Evolutionary conservation across 37 sponge, comb jelly and placozoan genomes (phyloP), one percentile per base, ranked within the genome.

Genomic region (Halisarca cf. caerulea): DNA sequence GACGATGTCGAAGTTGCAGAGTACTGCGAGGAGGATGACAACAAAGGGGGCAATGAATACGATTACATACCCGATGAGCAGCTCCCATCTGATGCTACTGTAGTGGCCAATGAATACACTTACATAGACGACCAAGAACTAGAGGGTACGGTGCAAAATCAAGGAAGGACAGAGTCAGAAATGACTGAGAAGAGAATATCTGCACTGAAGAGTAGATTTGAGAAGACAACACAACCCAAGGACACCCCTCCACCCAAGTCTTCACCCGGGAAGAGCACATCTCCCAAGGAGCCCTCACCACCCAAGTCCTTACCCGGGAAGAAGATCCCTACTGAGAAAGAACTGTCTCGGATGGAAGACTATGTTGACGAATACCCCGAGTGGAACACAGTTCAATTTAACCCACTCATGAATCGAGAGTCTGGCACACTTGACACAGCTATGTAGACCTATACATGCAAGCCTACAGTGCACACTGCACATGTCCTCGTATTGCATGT

Each of bases 291-390:
- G 6, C 30, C 18, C 25, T n/a, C 25, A 15, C 64, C 64, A 5
- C 7, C 43, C 45, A 43, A 43, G 24, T 33, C 21, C 9, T 25
- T 41, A n/a, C 38, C 77, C 0, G 44, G 7, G 1, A 7, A 37
- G 42, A 74, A 6, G 44, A 14, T n/a, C 23, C 38, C 38, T 21
- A 20, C 36, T 23, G 45, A 20, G 25, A 20, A n/a, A 11, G 42
- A 74, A 38, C 20, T 74, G 2, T 74, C 77, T 2, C 77, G 77
- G 41, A 74, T 74, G 77, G 77, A 74, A 2, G 77, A 74, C 42
- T 74, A 74, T 74, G 77, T 41, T 17, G 77, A 74, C 15, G n/a
- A n/a, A n/a, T 74, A 74, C 24, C 77, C 77, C 23, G 77, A 37
- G 25, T 74, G 77, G 77, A 74, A 74, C 42, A 40, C 42, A 39